Percentiles rank a stretch among this genome's conserved stretches.
Conservation (phyloP, 2,888 invertebrate genomes). For the Aquatica leii region DNA sequence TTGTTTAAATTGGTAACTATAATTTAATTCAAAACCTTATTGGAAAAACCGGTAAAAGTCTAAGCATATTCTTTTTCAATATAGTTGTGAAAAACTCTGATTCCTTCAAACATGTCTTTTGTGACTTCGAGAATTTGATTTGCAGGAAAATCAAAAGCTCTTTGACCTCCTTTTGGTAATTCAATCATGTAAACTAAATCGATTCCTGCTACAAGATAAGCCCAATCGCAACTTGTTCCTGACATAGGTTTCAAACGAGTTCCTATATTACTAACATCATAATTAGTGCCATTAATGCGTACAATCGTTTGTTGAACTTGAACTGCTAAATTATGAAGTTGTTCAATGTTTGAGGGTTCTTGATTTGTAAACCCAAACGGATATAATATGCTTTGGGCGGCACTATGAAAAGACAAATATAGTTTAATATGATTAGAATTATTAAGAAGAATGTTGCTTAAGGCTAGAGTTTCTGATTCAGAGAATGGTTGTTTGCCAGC, state of each 20-base stretch:
- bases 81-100: not conserved
- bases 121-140: not conserved
- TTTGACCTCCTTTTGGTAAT: not conserved
- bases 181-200: not conserved
- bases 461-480: not conserved
- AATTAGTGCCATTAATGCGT: not conserved
- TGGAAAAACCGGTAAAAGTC: too few species aligned
- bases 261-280: not conserved
- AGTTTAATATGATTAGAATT: not conserved
- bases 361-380: not conserved
- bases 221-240: not conserved
- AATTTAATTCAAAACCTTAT: too few species aligned
- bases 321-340: not conserved
- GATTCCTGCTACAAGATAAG: not conserved
- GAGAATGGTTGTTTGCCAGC: not conserved
- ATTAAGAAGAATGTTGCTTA: not conserved
- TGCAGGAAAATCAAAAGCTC: not conserved
- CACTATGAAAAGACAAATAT: not conserved
- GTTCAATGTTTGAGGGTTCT: not conserved
- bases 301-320: not conserved
- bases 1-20: too few species aligned
- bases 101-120: not conserved
- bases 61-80: too few species aligned
- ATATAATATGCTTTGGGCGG: not conserved
- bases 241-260: not conserved